These are phyloP conservation scores for Acanthornis magna DNA, from an alignment of 2,797 vertebrate genomes.

Conservation along the genomic window DNA sequence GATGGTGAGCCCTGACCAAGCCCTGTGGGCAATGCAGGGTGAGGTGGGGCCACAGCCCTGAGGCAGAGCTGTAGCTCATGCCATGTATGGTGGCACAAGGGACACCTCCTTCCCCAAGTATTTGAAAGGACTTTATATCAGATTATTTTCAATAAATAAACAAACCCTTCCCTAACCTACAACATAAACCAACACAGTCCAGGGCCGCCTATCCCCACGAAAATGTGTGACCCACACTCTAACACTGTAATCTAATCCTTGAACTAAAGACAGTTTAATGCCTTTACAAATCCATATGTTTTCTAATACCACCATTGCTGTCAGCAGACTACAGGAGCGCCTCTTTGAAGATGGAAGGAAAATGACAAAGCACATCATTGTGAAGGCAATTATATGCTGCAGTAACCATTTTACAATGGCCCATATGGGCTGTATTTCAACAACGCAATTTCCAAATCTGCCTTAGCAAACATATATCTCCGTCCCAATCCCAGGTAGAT, in stretches of 20 bases:
- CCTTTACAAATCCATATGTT: conserved; percentile 71
- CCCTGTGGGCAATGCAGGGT: rapidly evolving
- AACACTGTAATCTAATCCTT: conserved; percentile 64
- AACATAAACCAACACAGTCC: background rate
- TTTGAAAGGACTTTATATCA: background rate
- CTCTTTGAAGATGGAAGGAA: conserved; percentile 74
- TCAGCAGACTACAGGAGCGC: conserved; percentile 73
- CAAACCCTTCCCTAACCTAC: background rate
- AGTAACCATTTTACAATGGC: conserved; percentile 74
- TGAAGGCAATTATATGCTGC: conserved; percentile 79
- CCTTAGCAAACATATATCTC: conserved; percentile 74
- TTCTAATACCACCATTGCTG: conserved; percentile 74
- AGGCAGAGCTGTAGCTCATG: background rate
- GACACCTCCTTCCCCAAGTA: background rate
- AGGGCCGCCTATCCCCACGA: background rate
- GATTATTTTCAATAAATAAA: conserved; percentile 5
- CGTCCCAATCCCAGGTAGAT: conserved; percentile 67
- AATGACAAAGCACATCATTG: conserved; percentile 79
- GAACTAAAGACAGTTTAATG: conserved; percentile 71
- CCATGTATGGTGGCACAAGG: rapidly evolving
- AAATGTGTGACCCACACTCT: conserved; percentile 54
- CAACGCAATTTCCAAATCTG: conserved; percentile 80
- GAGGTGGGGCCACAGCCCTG: rapidly evolving
- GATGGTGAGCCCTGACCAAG: background rate
- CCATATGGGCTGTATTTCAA: conserved; percentile 79